Evolutionary conservation across 2,888 invertebrate species (phyloP).

Genomic region (Dioctria linearis): DNA sequence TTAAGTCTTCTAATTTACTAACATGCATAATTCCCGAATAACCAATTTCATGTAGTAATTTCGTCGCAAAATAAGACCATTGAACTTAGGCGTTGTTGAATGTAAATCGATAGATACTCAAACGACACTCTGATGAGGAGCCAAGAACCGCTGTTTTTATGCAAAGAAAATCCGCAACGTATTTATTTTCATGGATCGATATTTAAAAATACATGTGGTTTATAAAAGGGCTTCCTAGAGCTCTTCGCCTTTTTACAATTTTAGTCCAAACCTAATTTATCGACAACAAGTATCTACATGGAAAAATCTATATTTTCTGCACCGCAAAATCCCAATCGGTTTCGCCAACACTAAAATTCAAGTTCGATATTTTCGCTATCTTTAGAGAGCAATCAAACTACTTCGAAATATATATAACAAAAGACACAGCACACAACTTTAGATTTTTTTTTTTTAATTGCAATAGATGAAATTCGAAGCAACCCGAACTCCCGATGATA

Average conservation of each 20-base stretch:
- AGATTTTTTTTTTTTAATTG: background rate
- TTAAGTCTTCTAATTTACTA: background rate
- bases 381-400: background rate
- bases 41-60: background rate
- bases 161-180: slow-evolving; percentile 32
- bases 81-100: too few relatives aligned
- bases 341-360: background rate
- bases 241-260: background rate
- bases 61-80: slow-evolving; percentile 24
- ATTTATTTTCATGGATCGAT: slow-evolving; percentile 18
- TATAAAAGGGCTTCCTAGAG: slow-evolving; percentile 5
- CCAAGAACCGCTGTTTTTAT: slow-evolving; percentile 23
- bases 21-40: background rate
- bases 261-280: background rate
- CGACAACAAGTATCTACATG: slow-evolving; percentile 1
- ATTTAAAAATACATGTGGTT: background rate
- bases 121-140: slow-evolving; percentile 23
- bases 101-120: slow-evolving; percentile 32
- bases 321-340: background rate
- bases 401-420: slow-evolving; percentile 20
- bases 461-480: background rate
- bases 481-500: background rate
- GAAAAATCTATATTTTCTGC: background rate
- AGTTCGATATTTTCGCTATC: slow-evolving; percentile 12
- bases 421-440: background rate